Percentiles rank a stretch among this genome's conserved stretches.
phyloP scores from a whole-genome alignment of 2,113 vertebrate species.

The Sebastes schlegelii region DNA sequence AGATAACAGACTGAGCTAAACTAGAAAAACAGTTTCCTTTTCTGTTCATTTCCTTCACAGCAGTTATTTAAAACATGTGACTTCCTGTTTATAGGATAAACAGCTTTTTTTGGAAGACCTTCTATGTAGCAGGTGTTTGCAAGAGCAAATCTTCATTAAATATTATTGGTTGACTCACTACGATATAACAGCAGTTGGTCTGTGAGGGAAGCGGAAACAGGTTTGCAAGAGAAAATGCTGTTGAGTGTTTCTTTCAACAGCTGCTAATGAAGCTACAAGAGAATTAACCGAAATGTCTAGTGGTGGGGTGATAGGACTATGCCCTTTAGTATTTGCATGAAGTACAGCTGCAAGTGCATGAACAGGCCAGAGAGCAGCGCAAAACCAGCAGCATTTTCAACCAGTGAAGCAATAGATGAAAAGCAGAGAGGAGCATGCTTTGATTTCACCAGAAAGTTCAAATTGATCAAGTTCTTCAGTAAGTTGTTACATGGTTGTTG shows the following conservation, averaged over 20 bases:
- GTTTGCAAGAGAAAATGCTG: not conserved
- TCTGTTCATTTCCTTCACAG: not conserved
- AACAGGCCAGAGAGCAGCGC: not conserved
- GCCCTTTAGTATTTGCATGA: not conserved
- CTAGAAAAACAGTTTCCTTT: not conserved
- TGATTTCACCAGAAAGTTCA: not conserved
- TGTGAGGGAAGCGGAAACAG: not conserved
- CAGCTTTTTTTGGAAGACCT: not conserved
- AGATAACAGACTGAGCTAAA: not conserved
- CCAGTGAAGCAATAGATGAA: not conserved
- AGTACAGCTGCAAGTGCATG: not conserved
- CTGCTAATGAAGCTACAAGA: not conserved
- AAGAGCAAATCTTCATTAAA: not conserved
- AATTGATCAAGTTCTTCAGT: not conserved
- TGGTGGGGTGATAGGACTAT: not conserved
- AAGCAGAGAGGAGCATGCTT: not conserved
- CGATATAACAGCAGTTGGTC: not conserved
- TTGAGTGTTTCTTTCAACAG: not conserved
- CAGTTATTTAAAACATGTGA: not conserved
- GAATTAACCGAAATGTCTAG: not conserved
- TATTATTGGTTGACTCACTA: not conserved
- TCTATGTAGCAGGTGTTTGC: too few species aligned
- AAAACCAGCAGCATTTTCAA: not conserved
- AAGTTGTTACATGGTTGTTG: constrained; percentile 10
- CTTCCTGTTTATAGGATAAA: constrained; percentile 10